A percentile compares a stretch with the other conserved stretches of the same genome.
phyloP scores from a whole-genome alignment of 2,797 vertebrate genomes.

The Epinephelus malabaricus region DNA sequence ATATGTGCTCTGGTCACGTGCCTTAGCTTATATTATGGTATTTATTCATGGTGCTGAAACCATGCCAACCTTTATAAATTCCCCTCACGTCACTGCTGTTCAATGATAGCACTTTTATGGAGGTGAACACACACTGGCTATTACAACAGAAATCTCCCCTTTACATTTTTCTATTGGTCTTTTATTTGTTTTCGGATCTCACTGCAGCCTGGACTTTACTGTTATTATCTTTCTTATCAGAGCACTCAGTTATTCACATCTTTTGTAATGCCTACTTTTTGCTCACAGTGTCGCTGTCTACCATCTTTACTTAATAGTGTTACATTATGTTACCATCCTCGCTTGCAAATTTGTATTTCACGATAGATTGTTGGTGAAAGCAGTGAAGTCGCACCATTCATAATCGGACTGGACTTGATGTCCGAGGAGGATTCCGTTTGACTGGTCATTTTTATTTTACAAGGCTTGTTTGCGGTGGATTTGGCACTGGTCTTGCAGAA shows the following conservation, averaged over 20 bases:
- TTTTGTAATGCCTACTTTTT: constrained; percentile 37
- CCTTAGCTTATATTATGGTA: background rate
- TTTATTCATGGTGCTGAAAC: constrained; percentile 9
- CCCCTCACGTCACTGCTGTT: background rate
- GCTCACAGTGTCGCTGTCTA: constrained; percentile 53
- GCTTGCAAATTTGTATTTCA: background rate
- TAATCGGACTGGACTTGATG: too few species aligned
- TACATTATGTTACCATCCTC: background rate
- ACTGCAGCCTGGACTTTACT: background rate
- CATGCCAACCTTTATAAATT: accelerated
- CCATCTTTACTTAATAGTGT: background rate
- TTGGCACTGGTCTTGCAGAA: background rate
- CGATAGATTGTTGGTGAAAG: background rate
- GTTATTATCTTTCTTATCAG: background rate
- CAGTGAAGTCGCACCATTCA: background rate
- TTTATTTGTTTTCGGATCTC: too few species aligned
- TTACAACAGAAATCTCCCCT: background rate
- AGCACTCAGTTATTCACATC: background rate
- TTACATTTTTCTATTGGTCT: background rate
- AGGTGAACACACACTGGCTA: background rate
- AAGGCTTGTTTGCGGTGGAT: background rate
- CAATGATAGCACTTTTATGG: background rate
- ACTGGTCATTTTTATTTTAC: background rate
- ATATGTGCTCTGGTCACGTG: background rate
- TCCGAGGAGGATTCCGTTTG: background rate